These are phyloP conservation scores for Trichonephila clavipes DNA, from an alignment of 1,140 invertebrate species.

Conservation along the genomic window DNA sequence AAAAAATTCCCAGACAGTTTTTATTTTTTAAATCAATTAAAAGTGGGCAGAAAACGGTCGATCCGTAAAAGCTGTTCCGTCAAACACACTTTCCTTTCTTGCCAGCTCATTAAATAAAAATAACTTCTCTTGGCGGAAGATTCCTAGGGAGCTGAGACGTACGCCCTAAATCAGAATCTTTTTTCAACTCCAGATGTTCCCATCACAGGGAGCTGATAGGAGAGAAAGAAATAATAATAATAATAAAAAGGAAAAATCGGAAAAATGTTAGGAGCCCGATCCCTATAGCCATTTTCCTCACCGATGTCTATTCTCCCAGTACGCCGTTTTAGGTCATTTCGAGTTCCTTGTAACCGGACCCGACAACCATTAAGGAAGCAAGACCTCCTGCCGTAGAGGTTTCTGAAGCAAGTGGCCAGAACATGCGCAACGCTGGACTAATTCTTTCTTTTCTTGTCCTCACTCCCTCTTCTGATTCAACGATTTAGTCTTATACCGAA, in stretches of 20 bases:
- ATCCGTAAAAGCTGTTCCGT: conserved; percentile 9
- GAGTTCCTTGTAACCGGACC: conserved; percentile 57
- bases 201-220: conserved; percentile 28
- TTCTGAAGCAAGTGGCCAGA: conserved; percentile 54
- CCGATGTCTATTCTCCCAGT: conserved; percentile 4
- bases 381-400: not conserved
- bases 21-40: conserved; percentile 19
- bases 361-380: conserved; percentile 64
- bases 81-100: conserved; percentile 4
- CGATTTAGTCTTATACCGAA: not conserved
- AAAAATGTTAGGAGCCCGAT: conserved; percentile 43
- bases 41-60: conserved; percentile 1
- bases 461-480: not conserved
- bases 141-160: conserved; percentile 11
- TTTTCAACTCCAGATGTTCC: conserved; percentile 67
- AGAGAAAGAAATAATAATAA: not conserved
- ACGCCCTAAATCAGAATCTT: conserved; percentile 55
- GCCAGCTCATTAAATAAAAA: conserved; percentile 46
- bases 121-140: conserved; percentile 40
- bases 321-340: conserved; percentile 60
- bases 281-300: conserved; percentile 17
- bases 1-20: not conserved
- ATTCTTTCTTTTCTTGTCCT: conserved; percentile 18
- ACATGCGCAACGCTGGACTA: conserved; percentile 7
- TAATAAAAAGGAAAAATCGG: conserved; percentile 20